Base-by-base conservation (phyloP, 2,888 invertebrate genomes). In the Dynastes hyllus region DNA sequence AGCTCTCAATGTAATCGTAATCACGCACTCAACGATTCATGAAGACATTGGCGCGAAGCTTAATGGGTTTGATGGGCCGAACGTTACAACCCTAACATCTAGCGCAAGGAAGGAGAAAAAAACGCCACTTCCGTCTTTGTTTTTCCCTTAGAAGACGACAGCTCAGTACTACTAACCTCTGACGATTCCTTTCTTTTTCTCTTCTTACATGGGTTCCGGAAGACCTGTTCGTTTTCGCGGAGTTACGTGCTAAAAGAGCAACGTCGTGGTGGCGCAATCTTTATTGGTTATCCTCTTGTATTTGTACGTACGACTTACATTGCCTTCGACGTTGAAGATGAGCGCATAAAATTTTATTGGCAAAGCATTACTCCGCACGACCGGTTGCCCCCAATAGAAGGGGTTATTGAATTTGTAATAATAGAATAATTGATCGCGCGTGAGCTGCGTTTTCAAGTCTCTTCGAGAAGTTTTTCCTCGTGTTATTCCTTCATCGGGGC, bases 321-420 rank as follows among this genome's bases (percentile, higher is more conserved):
- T 27, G 22, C 8, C 51, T 69, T 61, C 61, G 45, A 22, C 63
- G 73, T 13, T 22, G 45, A 75, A 45, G 45, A 40, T 55, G 85
- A 81, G 85, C 84, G 86, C 87, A 86, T 87, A 86, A 87, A 87
- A 87, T 87, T 87, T 87, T 87, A 87, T 86, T 83, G 83, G 85
- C 83, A 86, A 84, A 45, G 27, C 85, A 86, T 87, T 86, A 87
- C 86, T 85, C 85, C 86, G 86, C 85, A 85, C 85, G 84, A 84
- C 86, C 51, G 69, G 13, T 69, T 75, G 73, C 45, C 37, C 37
- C 16, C 86, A 86, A 85, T 85, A 85, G 85, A 86, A 86, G 84
- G 84, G 84, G 85, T 85, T 85, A 86, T 87, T 86, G 84, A 83
- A 86, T 85, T 85, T 83, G 85, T 86, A 86, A 87, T 87, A 87